Percentiles rank a stretch among this genome's conserved stretches.
Conservation (phyloP, 2,113 vertebrate genomes). For the Podarcis cretensis region DNA sequence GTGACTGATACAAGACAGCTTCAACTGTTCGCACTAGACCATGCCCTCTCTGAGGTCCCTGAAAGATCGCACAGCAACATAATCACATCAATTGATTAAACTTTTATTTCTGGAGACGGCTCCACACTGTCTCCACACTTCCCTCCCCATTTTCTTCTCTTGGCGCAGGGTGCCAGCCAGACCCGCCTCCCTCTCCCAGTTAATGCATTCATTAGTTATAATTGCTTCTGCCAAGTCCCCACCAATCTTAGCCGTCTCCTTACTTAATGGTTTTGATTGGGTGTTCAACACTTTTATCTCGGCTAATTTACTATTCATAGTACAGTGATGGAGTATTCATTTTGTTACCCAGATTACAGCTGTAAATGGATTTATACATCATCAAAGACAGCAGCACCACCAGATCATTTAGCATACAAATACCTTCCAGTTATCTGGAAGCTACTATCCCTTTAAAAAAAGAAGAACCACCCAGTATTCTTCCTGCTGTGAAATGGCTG, state of each 20-base stretch:
- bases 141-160: constrained; percentile 68
- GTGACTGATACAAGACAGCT: background rate
- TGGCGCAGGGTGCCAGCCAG: constrained; percentile 57
- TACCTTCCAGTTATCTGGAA: constrained; percentile 65
- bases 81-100: constrained; percentile 51
- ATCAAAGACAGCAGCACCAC: constrained; percentile 64
- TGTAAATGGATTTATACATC: constrained; percentile 81
- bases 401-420: constrained; percentile 66
- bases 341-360: constrained; percentile 80
- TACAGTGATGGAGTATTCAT: constrained; percentile 81
- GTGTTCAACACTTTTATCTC: constrained; percentile 80
- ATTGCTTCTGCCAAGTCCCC: constrained; percentile 73
- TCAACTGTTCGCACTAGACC: background rate
- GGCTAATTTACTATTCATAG: constrained; percentile 84
- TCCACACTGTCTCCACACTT: constrained; percentile 53
- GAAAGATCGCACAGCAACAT: constrained; percentile 56
- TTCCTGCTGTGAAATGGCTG: constrained; percentile 27
- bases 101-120: constrained; percentile 58
- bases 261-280: constrained; percentile 81
- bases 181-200: constrained; percentile 54
- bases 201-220: constrained; percentile 82
- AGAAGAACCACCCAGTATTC: too few relatives aligned
- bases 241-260: constrained; percentile 75
- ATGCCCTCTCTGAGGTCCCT: background rate
- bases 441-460: constrained; percentile 46